phyloP scores from a whole-genome alignment of 2,888 invertebrate genomes.

The Elysia crispata region DNA sequence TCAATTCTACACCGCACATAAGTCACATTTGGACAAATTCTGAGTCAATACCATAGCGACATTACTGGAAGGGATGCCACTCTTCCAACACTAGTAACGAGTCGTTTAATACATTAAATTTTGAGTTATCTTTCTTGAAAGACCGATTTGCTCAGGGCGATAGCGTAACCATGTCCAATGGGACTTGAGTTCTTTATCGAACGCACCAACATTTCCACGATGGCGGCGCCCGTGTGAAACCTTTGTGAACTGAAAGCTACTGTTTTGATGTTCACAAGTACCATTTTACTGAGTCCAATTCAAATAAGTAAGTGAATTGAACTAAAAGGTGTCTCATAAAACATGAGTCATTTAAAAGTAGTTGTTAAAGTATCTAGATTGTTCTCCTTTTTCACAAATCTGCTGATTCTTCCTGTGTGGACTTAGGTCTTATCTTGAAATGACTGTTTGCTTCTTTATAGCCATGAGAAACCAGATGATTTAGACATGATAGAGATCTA shows the following conservation, averaged over 20 bases:
- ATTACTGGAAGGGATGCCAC: too few species aligned
- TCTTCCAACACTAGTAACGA: too few species aligned
- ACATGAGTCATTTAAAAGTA: constrained; percentile 9
- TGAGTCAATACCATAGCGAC: too few species aligned
- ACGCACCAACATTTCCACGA: constrained; percentile 3
- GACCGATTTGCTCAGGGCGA: too few species aligned
- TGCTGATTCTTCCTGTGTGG: constrained; percentile 9
- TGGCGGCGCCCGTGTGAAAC: background rate
- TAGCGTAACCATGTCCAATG: background rate
- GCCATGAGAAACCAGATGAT: constrained; percentile 4
- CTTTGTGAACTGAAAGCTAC: constrained; percentile 4
- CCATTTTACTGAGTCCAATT: constrained; percentile 9
- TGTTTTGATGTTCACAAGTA: constrained; percentile 9
- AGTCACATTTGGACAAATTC: too few species aligned
- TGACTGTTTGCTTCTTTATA: constrained; percentile 9
- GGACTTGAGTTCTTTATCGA: constrained; percentile 9
- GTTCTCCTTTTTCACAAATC: constrained; percentile 9
- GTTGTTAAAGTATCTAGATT: constrained; percentile 1
- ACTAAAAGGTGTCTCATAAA: constrained; percentile 1
- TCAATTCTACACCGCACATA: too few species aligned
- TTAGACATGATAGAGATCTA: constrained; percentile 4
- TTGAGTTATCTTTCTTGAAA: too few species aligned
- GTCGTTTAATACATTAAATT: too few species aligned
- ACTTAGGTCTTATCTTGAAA: constrained; percentile 9
- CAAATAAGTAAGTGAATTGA: background rate